Base-by-base conservation (phyloP, 2,888 invertebrate genomes). In the Drepana falcataria region DNA sequence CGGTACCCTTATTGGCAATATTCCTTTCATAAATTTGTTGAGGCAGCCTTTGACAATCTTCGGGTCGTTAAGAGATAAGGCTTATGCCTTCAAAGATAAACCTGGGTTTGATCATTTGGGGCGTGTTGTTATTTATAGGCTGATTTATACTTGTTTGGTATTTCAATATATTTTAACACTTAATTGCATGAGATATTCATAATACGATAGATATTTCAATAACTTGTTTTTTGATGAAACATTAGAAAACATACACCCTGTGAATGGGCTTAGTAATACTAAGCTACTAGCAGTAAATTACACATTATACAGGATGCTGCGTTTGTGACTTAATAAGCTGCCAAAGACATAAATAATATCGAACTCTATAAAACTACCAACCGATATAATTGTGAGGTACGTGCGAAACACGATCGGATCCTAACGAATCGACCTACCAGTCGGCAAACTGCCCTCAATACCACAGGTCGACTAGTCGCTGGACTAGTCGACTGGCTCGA, bases 11-110 rank as follows among this genome's bases (percentile, higher is more conserved):
- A 91, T 91, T 90, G 90, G 83, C 89, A 88, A 91, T 90, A 89
- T 87, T 89, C 89, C 89, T 89, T 91, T 90, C 88, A 87, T 87
- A 87, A 91, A 90, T 89, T 90, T 90, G 90, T 91, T 87, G 89
- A 87, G 90, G 83, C 79, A 77, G 84, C 84, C 87, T 85, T 81
- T 83, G 86, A 83, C 75, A 71, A 71, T 75, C 77, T 77, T 73
- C 70, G 70, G 74, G 79, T 77, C 78, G 76, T 83, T 82, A 79
- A 66, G 59, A 81, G 88, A 88, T 88, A 87, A 87, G 83, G 74
- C 66, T 4, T 64, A 58, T 70, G 59, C 40, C 40, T 21, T 7
- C 68, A 61, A 71, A 73, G 80, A 79, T 83, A 79, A 77, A 75
- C 69, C 68, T 68, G 75, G 4, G 37, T 37, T 37, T 37, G 37